Conservation (phyloP, 1,140 invertebrate species). For the Heliothis subflexa region DNA sequence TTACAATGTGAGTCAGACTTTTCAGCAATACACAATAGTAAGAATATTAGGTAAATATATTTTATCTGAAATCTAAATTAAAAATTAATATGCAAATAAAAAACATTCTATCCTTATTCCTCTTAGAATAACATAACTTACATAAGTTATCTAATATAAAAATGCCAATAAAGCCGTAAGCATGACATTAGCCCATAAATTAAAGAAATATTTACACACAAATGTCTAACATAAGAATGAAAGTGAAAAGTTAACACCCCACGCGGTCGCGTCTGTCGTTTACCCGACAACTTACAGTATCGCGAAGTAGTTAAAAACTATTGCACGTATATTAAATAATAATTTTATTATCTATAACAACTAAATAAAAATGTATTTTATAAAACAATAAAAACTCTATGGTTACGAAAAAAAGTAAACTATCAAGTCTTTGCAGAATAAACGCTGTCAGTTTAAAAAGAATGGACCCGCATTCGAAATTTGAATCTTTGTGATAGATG, state of each 20-base stretch:
- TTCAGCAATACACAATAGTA: too few species aligned
- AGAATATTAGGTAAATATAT: too few species aligned
- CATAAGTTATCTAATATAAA: too few species aligned
- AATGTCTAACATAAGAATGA: constrained; percentile 23
- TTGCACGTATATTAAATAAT: constrained; percentile 55
- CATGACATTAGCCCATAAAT: constrained; percentile 41
- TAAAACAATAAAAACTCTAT: constrained; percentile 3
- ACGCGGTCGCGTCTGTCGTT: constrained; percentile 40
- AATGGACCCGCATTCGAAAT: constrained; percentile 32
- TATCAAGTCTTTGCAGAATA: constrained; percentile 10
- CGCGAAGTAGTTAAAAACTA: constrained; percentile 58
- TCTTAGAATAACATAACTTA: constrained; percentile 10
- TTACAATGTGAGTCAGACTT: too few species aligned
- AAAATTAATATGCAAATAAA: not conserved
- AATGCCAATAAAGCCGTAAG: constrained; percentile 11
- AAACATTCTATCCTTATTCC: too few species aligned
- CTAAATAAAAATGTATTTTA: not conserved
- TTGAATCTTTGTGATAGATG: constrained; percentile 25
- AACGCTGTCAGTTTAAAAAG: constrained; percentile 4
- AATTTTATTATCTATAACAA: not conserved
- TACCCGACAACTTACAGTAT: constrained; percentile 51
- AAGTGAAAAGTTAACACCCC: constrained; percentile 58
- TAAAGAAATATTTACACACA: constrained; percentile 30
- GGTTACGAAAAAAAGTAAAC: not conserved
- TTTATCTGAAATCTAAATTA: not conserved